A percentile compares a stretch with the other conserved stretches of the same genome.
phyloP scores from a whole-genome alignment of 2,113 vertebrate genomes.

The Otis tarda region DNA sequence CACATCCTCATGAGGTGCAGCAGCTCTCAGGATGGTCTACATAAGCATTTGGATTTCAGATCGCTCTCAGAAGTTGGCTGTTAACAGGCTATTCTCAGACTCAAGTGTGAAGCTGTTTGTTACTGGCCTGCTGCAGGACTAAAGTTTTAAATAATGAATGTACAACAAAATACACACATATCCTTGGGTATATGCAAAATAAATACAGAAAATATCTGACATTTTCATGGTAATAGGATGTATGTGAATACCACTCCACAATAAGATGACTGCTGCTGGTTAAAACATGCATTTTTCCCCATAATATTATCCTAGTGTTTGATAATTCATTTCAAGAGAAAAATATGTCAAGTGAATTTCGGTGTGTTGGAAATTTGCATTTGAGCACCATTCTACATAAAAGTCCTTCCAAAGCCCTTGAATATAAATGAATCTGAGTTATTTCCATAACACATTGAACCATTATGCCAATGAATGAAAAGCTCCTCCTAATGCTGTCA shows the following conservation, averaged over 20 bases:
- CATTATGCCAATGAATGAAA: conserved; percentile 36
- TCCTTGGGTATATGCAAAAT: neutral
- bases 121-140: neutral
- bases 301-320: neutral
- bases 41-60: neutral
- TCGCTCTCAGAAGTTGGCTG: neutral
- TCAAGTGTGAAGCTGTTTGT: neutral
- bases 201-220: conserved; percentile 20
- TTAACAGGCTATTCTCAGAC: neutral
- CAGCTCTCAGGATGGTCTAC: neutral
- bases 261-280: neutral
- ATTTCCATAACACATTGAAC: conserved; percentile 8
- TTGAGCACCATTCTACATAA: conserved; percentile 20
- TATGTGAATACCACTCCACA: neutral
- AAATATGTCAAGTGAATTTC: conserved; percentile 44
- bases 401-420: conserved; percentile 58
- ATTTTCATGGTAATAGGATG: neutral
- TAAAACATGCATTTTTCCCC: neutral
- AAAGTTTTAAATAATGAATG: neutral
- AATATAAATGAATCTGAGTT: conserved; percentile 48
- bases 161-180: neutral
- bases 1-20: neutral
- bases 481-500: conserved; percentile 39
- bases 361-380: conserved; percentile 43
- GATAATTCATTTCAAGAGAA: conserved; percentile 49